Conservation (phyloP, 2,888 invertebrate genomes). For the Clunio marinus region DNA sequence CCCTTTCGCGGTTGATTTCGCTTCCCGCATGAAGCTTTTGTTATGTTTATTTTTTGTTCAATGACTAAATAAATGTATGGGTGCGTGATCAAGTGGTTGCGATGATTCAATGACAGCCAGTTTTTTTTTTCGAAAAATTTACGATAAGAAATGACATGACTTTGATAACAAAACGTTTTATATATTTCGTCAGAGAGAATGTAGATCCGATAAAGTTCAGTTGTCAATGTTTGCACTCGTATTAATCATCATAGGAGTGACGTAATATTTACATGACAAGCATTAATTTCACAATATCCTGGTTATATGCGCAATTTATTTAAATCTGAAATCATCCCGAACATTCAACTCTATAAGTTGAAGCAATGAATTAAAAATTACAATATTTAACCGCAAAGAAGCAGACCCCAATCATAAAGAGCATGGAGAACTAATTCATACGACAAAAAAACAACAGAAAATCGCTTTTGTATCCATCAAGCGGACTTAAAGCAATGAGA, state of each 20-base stretch:
- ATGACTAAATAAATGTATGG: conserved; percentile 17
- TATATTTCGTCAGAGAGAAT: no score
- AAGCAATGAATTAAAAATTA: conserved; percentile 6
- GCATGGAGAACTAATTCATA: conserved; percentile 10
- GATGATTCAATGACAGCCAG: background rate
- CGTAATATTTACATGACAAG: background rate
- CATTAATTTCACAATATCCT: background rate
- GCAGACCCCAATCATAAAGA: background rate
- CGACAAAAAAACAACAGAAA: no score
- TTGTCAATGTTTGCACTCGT: background rate
- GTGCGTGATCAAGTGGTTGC: conserved; percentile 33
- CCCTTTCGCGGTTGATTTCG: conserved; percentile 24
- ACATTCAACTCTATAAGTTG: background rate
- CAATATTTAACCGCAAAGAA: background rate
- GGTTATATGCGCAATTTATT: background rate
- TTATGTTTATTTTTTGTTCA: background rate
- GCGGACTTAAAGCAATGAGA: conserved; percentile 12
- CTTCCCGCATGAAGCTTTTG: conserved; percentile 2
- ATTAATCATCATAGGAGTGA: background rate
- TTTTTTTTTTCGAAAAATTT: background rate
- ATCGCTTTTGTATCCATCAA: background rate
- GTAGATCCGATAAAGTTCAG: no score
- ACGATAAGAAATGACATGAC: background rate
- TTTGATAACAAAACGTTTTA: background rate
- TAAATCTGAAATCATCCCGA: background rate